phyloP scores from a whole-genome alignment of 2,888 invertebrate species.

The Tetropium fuscum region DNA sequence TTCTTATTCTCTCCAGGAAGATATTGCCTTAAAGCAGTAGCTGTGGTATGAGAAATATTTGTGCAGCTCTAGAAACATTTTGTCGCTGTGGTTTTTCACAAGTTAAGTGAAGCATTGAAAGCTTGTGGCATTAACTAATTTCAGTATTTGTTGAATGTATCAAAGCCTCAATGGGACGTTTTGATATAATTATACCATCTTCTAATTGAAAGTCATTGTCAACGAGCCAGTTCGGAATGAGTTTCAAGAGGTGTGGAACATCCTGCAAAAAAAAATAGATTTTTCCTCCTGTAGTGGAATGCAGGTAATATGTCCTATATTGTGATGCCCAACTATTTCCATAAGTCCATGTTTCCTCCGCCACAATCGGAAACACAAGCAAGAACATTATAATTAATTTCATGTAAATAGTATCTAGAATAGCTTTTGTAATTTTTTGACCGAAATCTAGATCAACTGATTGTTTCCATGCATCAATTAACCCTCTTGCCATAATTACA shows the following conservation, averaged over 20 bases:
- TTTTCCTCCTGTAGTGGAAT: slow-evolving; percentile 32
- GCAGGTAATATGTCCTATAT: slow-evolving; percentile 4
- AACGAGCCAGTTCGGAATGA: slow-evolving; percentile 38
- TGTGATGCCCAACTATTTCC: slow-evolving; percentile 41
- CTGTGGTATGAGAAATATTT: slow-evolving; percentile 49
- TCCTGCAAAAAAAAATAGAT: slow-evolving; percentile 41
- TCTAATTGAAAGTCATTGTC: slow-evolving; percentile 42
- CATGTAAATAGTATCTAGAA: slow-evolving; percentile 37
- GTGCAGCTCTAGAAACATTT: slow-evolving; percentile 44
- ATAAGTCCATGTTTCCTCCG: slow-evolving; percentile 48
- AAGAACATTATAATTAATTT: slow-evolving; percentile 48
- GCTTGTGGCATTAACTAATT: slow-evolving; percentile 32
- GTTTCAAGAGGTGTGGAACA: slow-evolving; percentile 40
- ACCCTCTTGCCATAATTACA: slow-evolving; percentile 29
- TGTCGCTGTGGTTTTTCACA: slow-evolving; percentile 40
- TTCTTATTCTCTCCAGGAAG: slow-evolving; percentile 3
- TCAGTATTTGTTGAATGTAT: slow-evolving; percentile 23
- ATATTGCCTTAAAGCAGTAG: slow-evolving; percentile 40
- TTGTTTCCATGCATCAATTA: slow-evolving; percentile 46
- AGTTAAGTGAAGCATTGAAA: slow-evolving; percentile 35
- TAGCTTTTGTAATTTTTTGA: slow-evolving; percentile 48
- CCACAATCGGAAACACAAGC: slow-evolving; percentile 51
- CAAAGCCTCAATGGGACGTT: slow-evolving; percentile 27
- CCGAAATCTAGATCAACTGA: slow-evolving; percentile 51
- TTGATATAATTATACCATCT: slow-evolving; percentile 38